Evolutionary conservation across 2,797 vertebrate species (phyloP).

Genomic region (Galago senegalensis): DNA sequence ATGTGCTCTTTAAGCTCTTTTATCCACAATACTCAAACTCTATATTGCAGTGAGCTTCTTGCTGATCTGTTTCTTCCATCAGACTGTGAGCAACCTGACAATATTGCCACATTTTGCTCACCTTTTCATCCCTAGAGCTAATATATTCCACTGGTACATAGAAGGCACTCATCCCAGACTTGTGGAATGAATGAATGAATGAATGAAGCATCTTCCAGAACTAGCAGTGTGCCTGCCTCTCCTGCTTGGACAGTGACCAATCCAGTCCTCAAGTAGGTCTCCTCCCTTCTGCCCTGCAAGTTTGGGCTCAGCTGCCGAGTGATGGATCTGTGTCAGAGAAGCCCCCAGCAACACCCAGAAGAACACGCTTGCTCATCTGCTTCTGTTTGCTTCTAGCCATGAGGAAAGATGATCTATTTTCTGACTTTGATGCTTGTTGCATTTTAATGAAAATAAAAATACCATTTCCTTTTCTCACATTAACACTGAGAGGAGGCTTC

Average conservation of each 20-base stretch:
- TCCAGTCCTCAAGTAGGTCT: neutral
- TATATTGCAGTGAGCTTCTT: neutral
- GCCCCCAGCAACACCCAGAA: conserved; percentile 44
- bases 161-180: neutral
- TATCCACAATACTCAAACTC: neutral
- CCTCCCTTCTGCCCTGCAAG: neutral
- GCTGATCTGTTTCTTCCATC: neutral
- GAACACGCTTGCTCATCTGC: conserved; percentile 56
- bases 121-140: neutral
- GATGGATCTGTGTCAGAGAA: neutral
- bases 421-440: conserved; percentile 73
- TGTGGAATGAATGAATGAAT: neutral
- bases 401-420: conserved; percentile 80
- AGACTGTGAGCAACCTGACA: neutral
- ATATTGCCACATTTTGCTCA: too few relatives aligned
- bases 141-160: neutral
- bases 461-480: conserved; percentile 79
- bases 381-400: conserved; percentile 71
- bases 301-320: neutral
- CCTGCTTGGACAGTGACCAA: neutral
- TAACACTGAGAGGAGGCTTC: conserved; percentile 69
- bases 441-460: conserved; percentile 86
- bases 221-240: neutral
- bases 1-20: neutral
- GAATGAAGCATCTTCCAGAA: conserved; percentile 10